These are phyloP conservation scores for Drosophila nigrodunni DNA, from an alignment of 1,140 invertebrate genomes.

Conservation along the genomic window DNA sequence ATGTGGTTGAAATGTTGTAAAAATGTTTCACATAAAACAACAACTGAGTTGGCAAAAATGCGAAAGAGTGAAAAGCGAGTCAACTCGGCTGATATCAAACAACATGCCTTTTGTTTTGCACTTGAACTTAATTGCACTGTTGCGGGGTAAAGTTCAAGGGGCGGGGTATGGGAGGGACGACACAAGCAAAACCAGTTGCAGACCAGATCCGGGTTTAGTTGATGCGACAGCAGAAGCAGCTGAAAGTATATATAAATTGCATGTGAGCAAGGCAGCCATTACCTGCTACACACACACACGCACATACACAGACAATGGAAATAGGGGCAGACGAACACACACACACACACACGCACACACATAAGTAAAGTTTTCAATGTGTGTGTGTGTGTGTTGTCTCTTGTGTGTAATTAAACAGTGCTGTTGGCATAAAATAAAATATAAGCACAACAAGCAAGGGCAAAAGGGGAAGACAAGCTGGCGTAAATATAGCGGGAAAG, in stretches of 20 bases:
- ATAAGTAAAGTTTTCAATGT: conserved; percentile 41
- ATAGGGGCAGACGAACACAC: conserved; percentile 24
- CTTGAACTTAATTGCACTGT: conserved; percentile 77
- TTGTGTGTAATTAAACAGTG: conserved; percentile 82
- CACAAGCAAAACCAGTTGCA: conserved; percentile 36
- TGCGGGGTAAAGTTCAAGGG: conserved; percentile 5
- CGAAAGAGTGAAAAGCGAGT: conserved; percentile 1
- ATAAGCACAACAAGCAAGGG: conserved; percentile 62
- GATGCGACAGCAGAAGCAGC: conserved; percentile 37
- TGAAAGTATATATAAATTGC: conserved; percentile 77
- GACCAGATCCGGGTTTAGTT: conserved; percentile 49
- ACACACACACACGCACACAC: conserved; percentile 10
- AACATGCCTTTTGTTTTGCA: conserved; percentile 80
- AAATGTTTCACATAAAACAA: conserved; percentile 71
- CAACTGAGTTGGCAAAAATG: conserved; percentile 58
- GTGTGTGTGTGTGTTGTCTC: conserved; percentile 67
- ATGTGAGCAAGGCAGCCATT: conserved; percentile 77
- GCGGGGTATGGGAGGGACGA: conserved; percentile 8
- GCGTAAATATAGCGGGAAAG: background rate
- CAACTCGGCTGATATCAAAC: conserved; percentile 66
- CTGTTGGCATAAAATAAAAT: conserved; percentile 82
- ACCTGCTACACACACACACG: conserved; percentile 65
- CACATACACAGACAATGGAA: conserved; percentile 31
- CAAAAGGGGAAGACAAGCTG: conserved; percentile 29
- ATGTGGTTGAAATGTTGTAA: conserved; percentile 63